Conservation (phyloP, 2,113 vertebrate species). For the Hydrochoerus hydrochaeris region DNA sequence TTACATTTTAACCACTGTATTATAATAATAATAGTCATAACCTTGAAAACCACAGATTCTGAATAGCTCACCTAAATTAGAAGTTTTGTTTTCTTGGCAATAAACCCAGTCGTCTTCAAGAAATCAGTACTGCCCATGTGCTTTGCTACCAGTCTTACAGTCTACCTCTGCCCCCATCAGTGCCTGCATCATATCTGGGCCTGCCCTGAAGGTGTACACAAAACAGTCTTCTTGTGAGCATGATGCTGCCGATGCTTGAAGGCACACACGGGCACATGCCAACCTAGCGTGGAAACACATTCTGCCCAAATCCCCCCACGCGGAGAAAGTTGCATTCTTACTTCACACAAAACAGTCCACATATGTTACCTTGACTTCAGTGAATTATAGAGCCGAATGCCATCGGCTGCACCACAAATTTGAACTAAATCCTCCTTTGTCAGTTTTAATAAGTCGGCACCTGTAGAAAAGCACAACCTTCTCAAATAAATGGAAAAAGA, state of each 20-base stretch:
- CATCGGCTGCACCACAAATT: conserved; percentile 96
- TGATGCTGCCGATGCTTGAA: neutral
- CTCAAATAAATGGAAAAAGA: neutral
- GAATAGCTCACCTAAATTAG: conserved; percentile 71
- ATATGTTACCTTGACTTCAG: conserved; percentile 93
- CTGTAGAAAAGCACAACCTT: conserved; percentile 80
- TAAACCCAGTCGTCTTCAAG: conserved; percentile 70
- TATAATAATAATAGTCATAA: conserved; percentile 2
- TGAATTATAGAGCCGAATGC: conserved; percentile 96
- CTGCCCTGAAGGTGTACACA: conserved; percentile 72
- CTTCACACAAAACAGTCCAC: neutral
- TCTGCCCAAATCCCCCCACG: conserved; percentile 53
- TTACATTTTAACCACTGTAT: conserved; percentile 58
- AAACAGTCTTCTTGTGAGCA: conserved; percentile 71
- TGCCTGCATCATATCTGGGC: conserved; percentile 62
- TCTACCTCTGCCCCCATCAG: conserved; percentile 64
- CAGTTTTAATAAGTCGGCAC: conserved; percentile 97
- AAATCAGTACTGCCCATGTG: conserved; percentile 56
- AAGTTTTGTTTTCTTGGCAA: conserved; percentile 76
- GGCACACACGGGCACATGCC: conserved; percentile 58
- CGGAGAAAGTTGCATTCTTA: neutral
- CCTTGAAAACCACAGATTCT: conserved; percentile 61
- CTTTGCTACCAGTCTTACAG: conserved; percentile 64
- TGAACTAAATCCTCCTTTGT: conserved; percentile 96
- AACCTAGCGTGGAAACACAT: neutral